Evolutionary conservation across 1,140 invertebrate genomes (phyloP), one percentile per base, ranked within the genome.

Genomic region (Rhagoletis pomonella): DNA sequence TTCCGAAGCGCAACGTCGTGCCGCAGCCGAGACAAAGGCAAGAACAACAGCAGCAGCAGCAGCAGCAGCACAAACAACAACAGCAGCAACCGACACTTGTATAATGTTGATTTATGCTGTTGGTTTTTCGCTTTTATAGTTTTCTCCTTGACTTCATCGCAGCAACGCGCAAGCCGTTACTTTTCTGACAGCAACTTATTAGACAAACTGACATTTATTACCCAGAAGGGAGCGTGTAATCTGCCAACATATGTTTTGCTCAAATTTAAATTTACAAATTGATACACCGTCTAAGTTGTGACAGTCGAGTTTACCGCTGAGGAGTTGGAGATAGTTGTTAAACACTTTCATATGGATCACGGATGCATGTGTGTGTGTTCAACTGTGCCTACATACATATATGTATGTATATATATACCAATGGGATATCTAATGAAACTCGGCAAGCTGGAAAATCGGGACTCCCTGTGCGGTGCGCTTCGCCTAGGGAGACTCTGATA

Each of bases 121-220:
- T 81, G 47, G 73, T 81, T 81, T 81, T 42, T 81, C 73, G 73
- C 73, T 50, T 81, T 81, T 81, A 81, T 81, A 81, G 73, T 81
- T 81, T 55, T 81, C 42, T 81, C 69, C 44, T 50, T 77, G 69
- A 77, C 69, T 77, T 55, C 69, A 77, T 77, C 47, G 44, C n/a
- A 17, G 47, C 69, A 39, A 14, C 47, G 47, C 14, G 47, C 69
- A 77, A 77, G 69, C n/a, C 42, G 69, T 77, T 77, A 77, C 69
- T 77, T 77, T n/a, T 77, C 69, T 77, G 69, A 77, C 69, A 77
- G 69, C 69, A 77, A 77, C 69, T 50, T 77, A 77, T 77, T 77
- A 55, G 69, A 77, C 69, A 77, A 77, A 77, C 69, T 29, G 69
- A 77, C 69, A 77, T 47, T 77, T 77, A 77, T 55, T 77, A 50